These are phyloP conservation scores for Sinonovacula constricta DNA, from an alignment of 1,140 invertebrate species.

Conservation along the genomic window DNA sequence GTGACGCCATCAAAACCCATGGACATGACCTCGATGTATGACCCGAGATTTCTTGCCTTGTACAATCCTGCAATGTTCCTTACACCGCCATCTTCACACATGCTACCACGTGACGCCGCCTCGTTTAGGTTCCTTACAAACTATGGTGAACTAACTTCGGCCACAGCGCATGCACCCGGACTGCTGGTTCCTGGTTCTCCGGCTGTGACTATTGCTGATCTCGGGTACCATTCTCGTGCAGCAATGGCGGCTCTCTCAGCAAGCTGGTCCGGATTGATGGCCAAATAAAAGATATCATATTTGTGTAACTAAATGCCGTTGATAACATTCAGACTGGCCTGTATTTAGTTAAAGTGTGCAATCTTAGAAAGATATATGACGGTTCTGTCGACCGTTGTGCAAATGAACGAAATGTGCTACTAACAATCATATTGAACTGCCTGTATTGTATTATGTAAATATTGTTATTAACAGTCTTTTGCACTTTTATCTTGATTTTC, in stretches of 20 bases:
- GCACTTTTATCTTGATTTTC: too few relatives aligned
- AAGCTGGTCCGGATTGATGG: constrained; percentile 15
- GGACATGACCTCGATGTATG: constrained; percentile 5
- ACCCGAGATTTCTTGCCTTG: constrained; percentile 10
- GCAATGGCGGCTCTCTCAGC: constrained; percentile 6
- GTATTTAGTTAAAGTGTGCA: background rate
- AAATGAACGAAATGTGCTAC: background rate
- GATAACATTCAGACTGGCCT: background rate
- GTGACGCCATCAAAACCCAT: background rate
- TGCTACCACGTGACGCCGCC: constrained; percentile 20
- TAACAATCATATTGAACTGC: background rate
- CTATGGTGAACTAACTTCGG: constrained; percentile 21
- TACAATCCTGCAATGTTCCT: constrained; percentile 41
- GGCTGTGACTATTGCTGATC: constrained; percentile 16
- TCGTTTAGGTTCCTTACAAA: constrained; percentile 28
- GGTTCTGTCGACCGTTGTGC: constrained; percentile 2
- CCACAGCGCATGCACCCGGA: background rate
- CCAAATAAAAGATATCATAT: constrained; percentile 4
- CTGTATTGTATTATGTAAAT: background rate
- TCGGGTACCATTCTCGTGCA: constrained; percentile 31
- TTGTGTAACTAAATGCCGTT: background rate
- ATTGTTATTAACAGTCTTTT: background rate
- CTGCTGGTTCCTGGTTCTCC: constrained; percentile 19
- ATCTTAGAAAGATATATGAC: background rate
- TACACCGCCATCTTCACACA: constrained; percentile 14